Conservation (phyloP, 2,888 invertebrate genomes). For the Siphonodentalium dalli region DNA sequence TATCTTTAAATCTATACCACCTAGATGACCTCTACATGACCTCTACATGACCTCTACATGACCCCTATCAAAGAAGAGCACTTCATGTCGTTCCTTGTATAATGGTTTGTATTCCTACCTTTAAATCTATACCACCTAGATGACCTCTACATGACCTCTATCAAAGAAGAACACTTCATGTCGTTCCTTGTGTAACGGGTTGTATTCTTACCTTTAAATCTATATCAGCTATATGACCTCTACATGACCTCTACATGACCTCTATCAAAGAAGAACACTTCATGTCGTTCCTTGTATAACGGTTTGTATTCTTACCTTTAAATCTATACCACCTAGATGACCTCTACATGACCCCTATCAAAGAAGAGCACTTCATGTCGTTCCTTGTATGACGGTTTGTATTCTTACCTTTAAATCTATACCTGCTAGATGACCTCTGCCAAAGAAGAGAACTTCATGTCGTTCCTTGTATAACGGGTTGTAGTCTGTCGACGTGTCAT, state of each 20-base stretch:
- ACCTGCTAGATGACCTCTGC: slow-evolving; percentile 95
- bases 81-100: too few species aligned
- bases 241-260: too few species aligned
- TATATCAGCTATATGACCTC: too few species aligned
- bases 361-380: slow-evolving; percentile 89
- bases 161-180: slow-evolving; percentile 93
- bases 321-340: slow-evolving; percentile 98
- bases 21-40: too few species aligned
- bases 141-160: too few species aligned
- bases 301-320: slow-evolving; percentile 80
- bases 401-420: slow-evolving; percentile 90
- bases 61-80: too few species aligned
- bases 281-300: too few species aligned
- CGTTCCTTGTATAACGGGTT: slow-evolving; percentile 95
- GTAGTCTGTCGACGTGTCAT: slow-evolving; percentile 98
- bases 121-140: slow-evolving; percentile 98
- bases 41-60: too few species aligned
- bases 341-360: slow-evolving; percentile 94
- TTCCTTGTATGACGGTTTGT: slow-evolving; percentile 95
- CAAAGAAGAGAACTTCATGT: slow-evolving; percentile 89
- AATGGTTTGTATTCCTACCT: too few species aligned
- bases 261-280: too few species aligned
- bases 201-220: too few species aligned
- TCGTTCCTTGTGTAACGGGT: slow-evolving; percentile 92
- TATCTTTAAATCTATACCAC: too few species aligned